Percentiles rank a stretch among this genome's conserved stretches.
phyloP scores from a whole-genome alignment of 2,797 vertebrate genomes.

The Propithecus deckenii region DNA sequence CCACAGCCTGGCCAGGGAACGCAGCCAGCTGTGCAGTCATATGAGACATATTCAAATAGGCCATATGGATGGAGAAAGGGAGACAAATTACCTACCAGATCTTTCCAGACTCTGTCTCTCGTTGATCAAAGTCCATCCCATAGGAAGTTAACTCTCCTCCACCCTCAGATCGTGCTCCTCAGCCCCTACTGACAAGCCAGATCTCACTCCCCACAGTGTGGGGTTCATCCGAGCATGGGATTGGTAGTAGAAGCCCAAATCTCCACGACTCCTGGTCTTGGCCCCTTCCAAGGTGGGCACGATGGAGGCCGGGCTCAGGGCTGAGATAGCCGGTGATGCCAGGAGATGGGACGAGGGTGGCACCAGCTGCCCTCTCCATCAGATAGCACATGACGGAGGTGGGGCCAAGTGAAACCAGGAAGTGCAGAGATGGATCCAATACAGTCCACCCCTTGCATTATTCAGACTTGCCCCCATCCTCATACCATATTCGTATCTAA shows the following conservation, averaged over 20 bases:
- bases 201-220: accelerated
- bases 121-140: not conserved
- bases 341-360: not conserved
- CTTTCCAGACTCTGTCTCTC: not conserved
- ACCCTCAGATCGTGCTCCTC: not conserved
- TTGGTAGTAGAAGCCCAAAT: not conserved
- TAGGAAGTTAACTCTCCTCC: not conserved
- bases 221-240: not conserved
- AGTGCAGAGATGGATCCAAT: not conserved
- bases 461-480: not conserved
- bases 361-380: not conserved
- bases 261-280: not conserved
- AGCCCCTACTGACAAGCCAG: not conserved
- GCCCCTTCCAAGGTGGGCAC: not conserved
- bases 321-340: not conserved
- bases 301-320: not conserved
- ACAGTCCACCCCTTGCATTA: not conserved
- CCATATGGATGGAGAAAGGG: not conserved
- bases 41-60: not conserved
- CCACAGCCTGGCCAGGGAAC: not conserved
- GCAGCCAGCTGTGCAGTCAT: not conserved
- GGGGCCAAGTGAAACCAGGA: not conserved
- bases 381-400: not conserved
- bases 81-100: not conserved
- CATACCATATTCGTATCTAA: not conserved